These are phyloP conservation scores for Drosophila nebulosa DNA, from an alignment of 1,140 invertebrate species.

Conservation along the genomic window DNA sequence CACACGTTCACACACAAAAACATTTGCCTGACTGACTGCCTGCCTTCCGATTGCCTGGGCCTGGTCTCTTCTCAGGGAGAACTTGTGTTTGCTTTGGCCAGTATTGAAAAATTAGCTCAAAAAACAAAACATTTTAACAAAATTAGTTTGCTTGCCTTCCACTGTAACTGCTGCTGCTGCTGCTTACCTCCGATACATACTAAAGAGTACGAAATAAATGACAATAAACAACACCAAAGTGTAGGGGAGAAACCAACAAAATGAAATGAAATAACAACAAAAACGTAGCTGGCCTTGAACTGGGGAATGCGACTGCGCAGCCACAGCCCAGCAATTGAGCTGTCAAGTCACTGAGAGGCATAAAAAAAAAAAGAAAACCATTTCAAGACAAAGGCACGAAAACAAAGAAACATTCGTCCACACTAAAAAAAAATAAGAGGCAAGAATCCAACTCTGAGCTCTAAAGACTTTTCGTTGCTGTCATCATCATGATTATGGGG, in stretches of 20 bases:
- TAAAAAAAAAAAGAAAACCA: slow-evolving; percentile 13
- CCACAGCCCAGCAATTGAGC: slow-evolving; percentile 33
- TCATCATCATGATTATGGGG: not conserved
- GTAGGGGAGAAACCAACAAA: slow-evolving; percentile 1
- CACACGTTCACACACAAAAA: slow-evolving; percentile 16
- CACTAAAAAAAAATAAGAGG: not conserved
- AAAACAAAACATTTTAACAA: slow-evolving; percentile 53
- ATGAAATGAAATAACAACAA: not conserved
- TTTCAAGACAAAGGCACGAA: not conserved
- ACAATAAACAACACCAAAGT: not conserved
- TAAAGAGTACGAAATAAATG: not conserved
- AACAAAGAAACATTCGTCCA: not conserved
- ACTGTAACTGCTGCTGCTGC: not conserved
- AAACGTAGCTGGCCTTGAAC: slow-evolving; percentile 37
- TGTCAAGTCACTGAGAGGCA: slow-evolving; percentile 34
- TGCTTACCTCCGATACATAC: not conserved
- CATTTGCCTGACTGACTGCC: slow-evolving; percentile 2
- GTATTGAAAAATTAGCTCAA: slow-evolving; percentile 53
- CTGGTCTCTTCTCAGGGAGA: not conserved
- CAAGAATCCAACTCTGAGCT: slow-evolving; percentile 3
- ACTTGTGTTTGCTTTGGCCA: slow-evolving; percentile 28
- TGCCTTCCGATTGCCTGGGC: too few relatives aligned
- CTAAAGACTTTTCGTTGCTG: slow-evolving; percentile 1
- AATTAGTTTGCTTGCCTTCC: slow-evolving; percentile 50
- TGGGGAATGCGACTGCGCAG: slow-evolving; percentile 42